Evolutionary conservation across 1,140 invertebrate genomes (phyloP).

Genomic region (Colletes gigas): DNA sequence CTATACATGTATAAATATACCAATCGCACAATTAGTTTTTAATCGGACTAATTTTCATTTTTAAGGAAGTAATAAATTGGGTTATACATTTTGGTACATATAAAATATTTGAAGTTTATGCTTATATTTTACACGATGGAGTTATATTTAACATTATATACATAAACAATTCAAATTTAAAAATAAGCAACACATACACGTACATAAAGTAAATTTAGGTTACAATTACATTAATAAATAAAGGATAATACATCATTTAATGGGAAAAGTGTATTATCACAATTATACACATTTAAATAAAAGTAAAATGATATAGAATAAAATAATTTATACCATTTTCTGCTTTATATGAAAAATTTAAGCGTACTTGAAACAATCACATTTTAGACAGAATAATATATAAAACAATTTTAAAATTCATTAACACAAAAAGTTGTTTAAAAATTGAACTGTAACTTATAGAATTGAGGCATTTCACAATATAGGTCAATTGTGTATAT

Average conservation of each 20-base stretch:
- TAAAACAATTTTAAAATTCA: background rate
- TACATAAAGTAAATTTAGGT: too few species aligned
- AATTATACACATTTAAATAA: background rate
- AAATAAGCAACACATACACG: too few species aligned
- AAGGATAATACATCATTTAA: background rate
- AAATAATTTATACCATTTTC: background rate
- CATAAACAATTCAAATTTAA: background rate
- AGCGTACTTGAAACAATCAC: background rate
- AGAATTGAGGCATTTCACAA: constrained; percentile 22
- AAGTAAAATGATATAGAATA: background rate
- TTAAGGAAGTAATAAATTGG: background rate
- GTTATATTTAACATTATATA: background rate
- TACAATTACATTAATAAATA: background rate
- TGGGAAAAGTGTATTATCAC: background rate
- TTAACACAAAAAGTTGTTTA: constrained; percentile 3
- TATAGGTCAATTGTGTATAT: constrained; percentile 28
- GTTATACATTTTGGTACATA: background rate
- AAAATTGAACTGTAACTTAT: constrained; percentile 5
- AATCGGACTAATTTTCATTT: background rate
- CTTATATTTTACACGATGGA: too few species aligned
- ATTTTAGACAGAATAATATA: background rate
- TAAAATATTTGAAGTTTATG: background rate
- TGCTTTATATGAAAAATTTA: too few species aligned
- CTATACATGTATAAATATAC: too few species aligned
- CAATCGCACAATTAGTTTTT: too few species aligned